Base-by-base conservation (phyloP, 1,140 invertebrate genomes). In the Dendroctonus ponderosae region DNA sequence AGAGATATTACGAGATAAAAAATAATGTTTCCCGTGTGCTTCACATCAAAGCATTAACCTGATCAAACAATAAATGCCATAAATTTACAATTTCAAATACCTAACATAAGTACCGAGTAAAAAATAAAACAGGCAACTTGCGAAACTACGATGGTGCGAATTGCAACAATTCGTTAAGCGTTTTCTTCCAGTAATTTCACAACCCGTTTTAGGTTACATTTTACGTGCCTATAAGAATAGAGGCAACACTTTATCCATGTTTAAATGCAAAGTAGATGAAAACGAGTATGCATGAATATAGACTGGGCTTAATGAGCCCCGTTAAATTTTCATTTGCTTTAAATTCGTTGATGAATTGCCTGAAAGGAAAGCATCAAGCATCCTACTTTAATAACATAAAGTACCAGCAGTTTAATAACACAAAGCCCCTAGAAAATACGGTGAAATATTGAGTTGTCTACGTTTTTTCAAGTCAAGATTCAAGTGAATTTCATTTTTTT, bases 261-360 rank as follows among this genome's bases (percentile, higher is more conserved):
- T 46, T 46, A 46, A 46, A 46, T 46, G 43, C 43, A 46, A 46
- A 46, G 43, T 46, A 46, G 12, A 9, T 46, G 43, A 12, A 46
- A 46, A 46, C 12, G 43, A 46, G 8, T 46, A 46, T 46, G 43
- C 43, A 46, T 12, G 43, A 46, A 46, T 46, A 46, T 9, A 46
- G 43, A 46, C 8, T 46, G 26, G 3, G 26, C 12, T 46, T 46
- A 11, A 46, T 46, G 8, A 12, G 8, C 12, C 1, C 8, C 12
- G 12, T 11, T 11, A 46, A 11, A 46, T 46, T 46, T 46, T 12
- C 8, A 46, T 11, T 46, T 46, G 8, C 8, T 46, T 46, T 9
- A 11, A 11, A 12, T 9, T 46, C 43, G 8, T 46, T 9, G 8
- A 46, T 11, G 12, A 46, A 46, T 46, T 9, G 8, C 12, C 12